Evolutionary conservation across 2,888 invertebrate genomes (phyloP), one percentile per base, ranked within the genome.

Genomic region (Pantelozetes paolii): DNA sequence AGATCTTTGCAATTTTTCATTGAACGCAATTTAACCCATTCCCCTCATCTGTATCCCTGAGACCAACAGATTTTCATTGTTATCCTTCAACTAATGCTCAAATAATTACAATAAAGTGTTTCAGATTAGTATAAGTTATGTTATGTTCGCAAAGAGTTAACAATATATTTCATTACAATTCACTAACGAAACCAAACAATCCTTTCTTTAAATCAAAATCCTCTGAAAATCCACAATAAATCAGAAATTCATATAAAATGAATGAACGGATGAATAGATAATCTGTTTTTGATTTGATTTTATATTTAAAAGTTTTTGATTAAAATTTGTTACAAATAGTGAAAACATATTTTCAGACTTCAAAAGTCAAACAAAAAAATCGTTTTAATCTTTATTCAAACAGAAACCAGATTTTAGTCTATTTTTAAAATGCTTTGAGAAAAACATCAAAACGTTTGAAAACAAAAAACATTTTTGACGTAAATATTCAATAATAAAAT

Each of bases 61-160:
- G n/a, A n/a, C n/a, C n/a, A n/a, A 40, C 36, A 67, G 40, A 13
- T 11, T 20, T 54, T 8, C 13, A 36, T 23, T 67, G 23, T 42
- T 23, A 67, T 42, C 23, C 40, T 23, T 64, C 42, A 40, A 67
- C 67, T 67, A 67, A 67, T 67, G 67, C 67, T 40, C 42, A n/a
- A 40, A 40, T 67, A 67, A 67, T 67, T 67, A 67, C 67, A 67
- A 67, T 67, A 67, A 67, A 67, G 67, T 67, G 67, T 67, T 67
- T 18, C 67, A n/a, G 23, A 67, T 67, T 67, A 30, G 5, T 15
- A 11, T 62, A 18, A 18, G n/a, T 62, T 62, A 62, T 57, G 18
- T 57, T 28, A 23, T 30, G 26, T 62, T 32, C 23, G 28, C 30
- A 6, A 23, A 18, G 11, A 32, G 8, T 62, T 18, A 32, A n/a